These are phyloP conservation scores for Nymphalis io DNA, from an alignment of 1,140 invertebrate species.

Conservation along the genomic window DNA sequence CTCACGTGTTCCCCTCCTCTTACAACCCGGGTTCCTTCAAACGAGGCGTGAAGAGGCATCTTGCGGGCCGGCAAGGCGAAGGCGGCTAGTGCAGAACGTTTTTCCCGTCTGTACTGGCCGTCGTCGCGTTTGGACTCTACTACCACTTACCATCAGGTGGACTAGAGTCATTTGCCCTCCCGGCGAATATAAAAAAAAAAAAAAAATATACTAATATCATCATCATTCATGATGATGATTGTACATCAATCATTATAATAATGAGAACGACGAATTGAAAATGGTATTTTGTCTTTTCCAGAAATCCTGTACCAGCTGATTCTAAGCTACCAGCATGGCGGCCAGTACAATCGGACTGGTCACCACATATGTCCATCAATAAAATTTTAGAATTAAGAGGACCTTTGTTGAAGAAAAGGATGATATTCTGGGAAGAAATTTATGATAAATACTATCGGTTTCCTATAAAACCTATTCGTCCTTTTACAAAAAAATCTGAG, in stretches of 20 bases:
- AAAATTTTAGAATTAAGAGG: conserved; percentile 33
- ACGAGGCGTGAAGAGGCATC: too few relatives aligned
- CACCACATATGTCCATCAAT: conserved; percentile 48
- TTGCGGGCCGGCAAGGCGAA: too few relatives aligned
- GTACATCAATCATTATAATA: background rate
- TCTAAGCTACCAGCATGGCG: conserved; percentile 44
- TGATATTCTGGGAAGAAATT: conserved; percentile 49
- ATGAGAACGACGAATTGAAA: background rate
- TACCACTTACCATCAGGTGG: too few relatives aligned
- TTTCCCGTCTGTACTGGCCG: too few relatives aligned
- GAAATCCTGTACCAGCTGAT: conserved; percentile 43
- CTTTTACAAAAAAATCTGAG: background rate
- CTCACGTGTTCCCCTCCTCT: too few relatives aligned
- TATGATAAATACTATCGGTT: conserved; percentile 44
- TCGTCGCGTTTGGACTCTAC: too few relatives aligned
- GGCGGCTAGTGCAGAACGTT: too few relatives aligned
- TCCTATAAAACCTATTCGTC: background rate
- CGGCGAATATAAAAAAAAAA: too few relatives aligned
- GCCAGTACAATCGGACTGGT: conserved; percentile 31
- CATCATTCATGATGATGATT: background rate
- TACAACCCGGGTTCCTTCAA: too few relatives aligned
- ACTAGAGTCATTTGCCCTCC: too few relatives aligned
- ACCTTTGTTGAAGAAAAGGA: conserved; percentile 34
- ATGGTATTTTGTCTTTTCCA: conserved; percentile 38
- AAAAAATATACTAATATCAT: background rate